A percentile compares a stretch with the other conserved stretches of the same genome.
These are phyloP conservation scores for Pantelozetes paolii DNA, from an alignment of 2,888 invertebrate species.

Conservation along the genomic window DNA sequence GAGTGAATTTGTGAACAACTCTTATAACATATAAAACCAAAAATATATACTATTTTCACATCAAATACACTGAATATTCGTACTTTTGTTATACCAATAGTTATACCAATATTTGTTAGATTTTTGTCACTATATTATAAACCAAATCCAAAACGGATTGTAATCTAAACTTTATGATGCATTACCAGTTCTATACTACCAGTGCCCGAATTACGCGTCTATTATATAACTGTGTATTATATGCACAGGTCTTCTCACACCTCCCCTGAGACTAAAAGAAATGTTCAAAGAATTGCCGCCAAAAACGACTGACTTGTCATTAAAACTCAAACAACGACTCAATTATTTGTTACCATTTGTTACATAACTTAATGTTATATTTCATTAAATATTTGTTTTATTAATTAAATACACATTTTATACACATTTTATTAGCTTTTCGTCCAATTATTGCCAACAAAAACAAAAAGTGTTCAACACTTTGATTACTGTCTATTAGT, in stretches of 20 bases:
- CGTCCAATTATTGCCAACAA: constrained; percentile 12
- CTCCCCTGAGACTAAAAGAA: constrained; percentile 27
- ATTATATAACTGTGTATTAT: constrained; percentile 23
- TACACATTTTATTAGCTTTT: too few species aligned
- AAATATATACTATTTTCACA: not conserved
- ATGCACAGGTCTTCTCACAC: constrained; percentile 6
- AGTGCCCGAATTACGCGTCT: constrained; percentile 24
- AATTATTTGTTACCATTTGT: constrained; percentile 33
- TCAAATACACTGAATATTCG: not conserved
- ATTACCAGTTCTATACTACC: not conserved
- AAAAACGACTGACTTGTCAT: constrained; percentile 22
- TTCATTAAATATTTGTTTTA: constrained; percentile 32
- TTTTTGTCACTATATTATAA: constrained; percentile 11
- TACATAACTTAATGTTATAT: constrained; percentile 35
- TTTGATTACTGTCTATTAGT: constrained; percentile 2
- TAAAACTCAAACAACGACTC: constrained; percentile 31
- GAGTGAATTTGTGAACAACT: not conserved
- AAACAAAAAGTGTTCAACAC: not conserved
- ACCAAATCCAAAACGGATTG: not conserved
- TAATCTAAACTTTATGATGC: not conserved
- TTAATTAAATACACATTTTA: constrained; percentile 27
- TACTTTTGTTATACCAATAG: not conserved
- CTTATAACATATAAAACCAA: not conserved
- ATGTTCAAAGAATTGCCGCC: constrained; percentile 26
- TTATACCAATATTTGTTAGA: not conserved